A percentile compares a stretch with the other conserved stretches of the same genome.
These are phyloP conservation scores for Shargacucullia verbasci DNA, from an alignment of 2,888 invertebrate genomes.

Conservation along the genomic window DNA sequence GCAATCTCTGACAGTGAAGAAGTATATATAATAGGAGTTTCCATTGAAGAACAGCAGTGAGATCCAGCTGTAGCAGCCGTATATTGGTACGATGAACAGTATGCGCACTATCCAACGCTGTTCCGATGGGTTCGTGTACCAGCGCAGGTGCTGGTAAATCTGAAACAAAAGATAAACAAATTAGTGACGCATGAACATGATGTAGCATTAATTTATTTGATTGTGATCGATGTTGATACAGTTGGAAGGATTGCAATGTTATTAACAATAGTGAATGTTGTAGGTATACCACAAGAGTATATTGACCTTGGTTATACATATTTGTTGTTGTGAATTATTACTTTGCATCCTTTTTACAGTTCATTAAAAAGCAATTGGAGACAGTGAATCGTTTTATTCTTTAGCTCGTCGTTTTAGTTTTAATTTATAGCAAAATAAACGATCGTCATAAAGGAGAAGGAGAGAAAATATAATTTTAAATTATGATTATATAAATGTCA, in stretches of 20 bases:
- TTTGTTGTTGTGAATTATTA: too few species aligned
- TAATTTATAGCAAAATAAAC: too few species aligned
- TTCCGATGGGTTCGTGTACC: slow-evolving; percentile 99
- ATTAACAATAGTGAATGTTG: too few species aligned
- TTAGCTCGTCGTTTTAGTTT: too few species aligned
- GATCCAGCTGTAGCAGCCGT: slow-evolving; percentile 99
- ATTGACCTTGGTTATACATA: too few species aligned
- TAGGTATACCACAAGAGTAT: too few species aligned
- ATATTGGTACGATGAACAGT: slow-evolving; percentile 99
- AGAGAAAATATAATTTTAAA: too few species aligned
- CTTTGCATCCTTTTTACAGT: too few species aligned
- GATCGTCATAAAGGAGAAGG: background rate
- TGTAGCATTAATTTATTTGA: slow-evolving; percentile 5
- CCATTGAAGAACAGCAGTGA: slow-evolving; percentile 99
- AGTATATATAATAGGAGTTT: slow-evolving; percentile 99
- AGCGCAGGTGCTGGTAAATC: slow-evolving; percentile 99
- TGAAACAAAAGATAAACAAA: slow-evolving; percentile 77
- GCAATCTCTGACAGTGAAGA: slow-evolving; percentile 99
- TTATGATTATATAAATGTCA: too few species aligned
- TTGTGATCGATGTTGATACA: slow-evolving; percentile 15
- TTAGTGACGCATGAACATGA: slow-evolving; percentile 8
- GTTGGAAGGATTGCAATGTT: slow-evolving; percentile 12
- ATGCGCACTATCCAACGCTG: slow-evolving; percentile 99
- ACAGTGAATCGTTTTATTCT: too few species aligned
- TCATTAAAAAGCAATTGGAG: too few species aligned